Evolutionary conservation across 2,797 vertebrate species (phyloP).

Genomic region (Epinephelus coioides): DNA sequence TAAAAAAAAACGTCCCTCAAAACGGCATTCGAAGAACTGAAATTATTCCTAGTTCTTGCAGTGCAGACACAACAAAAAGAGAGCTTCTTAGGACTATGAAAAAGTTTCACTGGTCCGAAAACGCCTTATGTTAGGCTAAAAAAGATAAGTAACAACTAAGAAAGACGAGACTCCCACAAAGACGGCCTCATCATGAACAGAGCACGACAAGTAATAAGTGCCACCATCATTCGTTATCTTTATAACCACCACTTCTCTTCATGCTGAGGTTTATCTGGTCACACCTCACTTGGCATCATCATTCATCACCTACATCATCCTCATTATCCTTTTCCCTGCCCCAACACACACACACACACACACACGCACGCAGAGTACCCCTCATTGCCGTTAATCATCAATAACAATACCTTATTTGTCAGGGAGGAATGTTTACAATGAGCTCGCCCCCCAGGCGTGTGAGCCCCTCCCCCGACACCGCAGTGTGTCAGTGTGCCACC

Average conservation of each 20-base stretch:
- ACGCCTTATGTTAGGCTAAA: too few relatives aligned
- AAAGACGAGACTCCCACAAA: too few relatives aligned
- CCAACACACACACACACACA: constrained; percentile 30
- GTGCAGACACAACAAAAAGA: too few relatives aligned
- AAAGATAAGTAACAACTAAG: too few relatives aligned
- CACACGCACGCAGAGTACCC: constrained; percentile 14
- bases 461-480: constrained; percentile 69
- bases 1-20: too few relatives aligned
- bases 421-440: constrained; percentile 78
- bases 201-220: neutral
- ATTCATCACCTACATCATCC: constrained; percentile 49
- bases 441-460: constrained; percentile 40
- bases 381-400: constrained; percentile 74
- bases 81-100: too few relatives aligned
- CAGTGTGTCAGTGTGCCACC: constrained; percentile 79
- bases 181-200: neutral
- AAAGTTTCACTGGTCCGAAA: too few relatives aligned
- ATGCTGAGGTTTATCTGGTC: constrained; percentile 28
- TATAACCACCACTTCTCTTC: constrained; percentile 4
- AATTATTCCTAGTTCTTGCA: too few relatives aligned
- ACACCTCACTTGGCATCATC: constrained; percentile 28
- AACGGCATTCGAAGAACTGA: too few relatives aligned
- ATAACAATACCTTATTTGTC: constrained; percentile 84
- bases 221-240: constrained; percentile 1
- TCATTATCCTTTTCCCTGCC: constrained; percentile 42